Percentiles rank a stretch among this genome's conserved stretches.
Conservation (phyloP, 2,797 vertebrate species). For the Scolopax bukidnonensis region DNA sequence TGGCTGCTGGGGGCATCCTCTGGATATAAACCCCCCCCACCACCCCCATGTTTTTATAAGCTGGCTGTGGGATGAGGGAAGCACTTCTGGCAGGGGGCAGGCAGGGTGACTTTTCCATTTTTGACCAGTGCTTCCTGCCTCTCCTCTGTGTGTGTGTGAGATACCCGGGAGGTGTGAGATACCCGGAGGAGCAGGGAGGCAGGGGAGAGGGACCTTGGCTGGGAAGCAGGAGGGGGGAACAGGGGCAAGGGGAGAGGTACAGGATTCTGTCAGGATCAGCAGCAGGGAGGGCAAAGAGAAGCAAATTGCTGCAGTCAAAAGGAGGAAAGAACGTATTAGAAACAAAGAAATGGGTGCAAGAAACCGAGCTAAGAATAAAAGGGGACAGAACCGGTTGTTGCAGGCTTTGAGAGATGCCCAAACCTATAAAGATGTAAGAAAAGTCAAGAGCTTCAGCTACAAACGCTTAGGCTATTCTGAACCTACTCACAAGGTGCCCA, state of each 20-base stretch:
- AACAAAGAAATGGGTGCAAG: neutral
- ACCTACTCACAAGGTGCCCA: neutral
- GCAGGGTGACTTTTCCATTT: neutral
- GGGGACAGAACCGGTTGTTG: neutral
- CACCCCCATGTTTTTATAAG: neutral
- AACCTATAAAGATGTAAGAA: neutral
- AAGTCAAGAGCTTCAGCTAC: neutral
- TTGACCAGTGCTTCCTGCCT: neutral
- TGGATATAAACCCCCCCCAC: neutral
- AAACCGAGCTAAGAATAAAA: neutral
- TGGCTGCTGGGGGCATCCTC: neutral
- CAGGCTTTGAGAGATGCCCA: neutral
- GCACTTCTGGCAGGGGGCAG: neutral
- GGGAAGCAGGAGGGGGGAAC: neutral
- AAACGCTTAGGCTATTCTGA: neutral
- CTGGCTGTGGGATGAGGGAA: neutral
- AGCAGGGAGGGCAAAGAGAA: neutral
- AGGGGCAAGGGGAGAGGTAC: neutral
- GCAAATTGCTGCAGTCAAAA: accelerated
- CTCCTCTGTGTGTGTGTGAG: neutral
- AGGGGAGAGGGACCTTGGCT: neutral
- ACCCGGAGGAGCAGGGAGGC: neutral
- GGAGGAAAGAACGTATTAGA: neutral
- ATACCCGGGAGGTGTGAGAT: neutral
- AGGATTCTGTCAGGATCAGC: neutral